Evolutionary conservation across 2,797 vertebrate genomes (phyloP).

Genomic region (Cryptoblepharus egeriae): DNA sequence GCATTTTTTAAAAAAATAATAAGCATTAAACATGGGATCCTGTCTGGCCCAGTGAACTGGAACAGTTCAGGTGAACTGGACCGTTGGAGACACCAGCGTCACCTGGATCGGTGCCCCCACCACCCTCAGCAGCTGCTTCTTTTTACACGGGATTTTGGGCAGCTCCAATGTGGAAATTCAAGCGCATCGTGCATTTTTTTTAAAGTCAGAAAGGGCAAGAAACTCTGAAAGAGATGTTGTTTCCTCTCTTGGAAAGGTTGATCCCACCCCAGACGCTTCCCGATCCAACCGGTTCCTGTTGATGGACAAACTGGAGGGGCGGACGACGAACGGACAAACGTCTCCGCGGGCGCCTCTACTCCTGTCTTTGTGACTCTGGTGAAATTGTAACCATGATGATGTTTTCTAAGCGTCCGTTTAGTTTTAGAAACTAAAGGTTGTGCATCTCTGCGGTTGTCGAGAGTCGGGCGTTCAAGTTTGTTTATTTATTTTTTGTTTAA

Average conservation of each 20-base stretch:
- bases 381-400: background rate
- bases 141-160: background rate
- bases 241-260: background rate
- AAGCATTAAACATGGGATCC: background rate
- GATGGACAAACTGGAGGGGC: background rate
- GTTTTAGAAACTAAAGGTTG: constrained; percentile 50
- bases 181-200: background rate
- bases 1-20: accelerated
- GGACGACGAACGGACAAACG: background rate
- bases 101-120: accelerated
- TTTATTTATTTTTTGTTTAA: constrained; percentile 60
- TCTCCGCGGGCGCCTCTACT: accelerated
- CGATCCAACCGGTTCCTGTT: background rate
- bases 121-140: background rate
- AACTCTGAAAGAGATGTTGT: background rate
- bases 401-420: constrained; percentile 61
- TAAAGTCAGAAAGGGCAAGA: background rate
- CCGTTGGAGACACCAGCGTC: no score
- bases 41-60: no score
- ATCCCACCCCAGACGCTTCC: accelerated
- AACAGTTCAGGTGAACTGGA: accelerated
- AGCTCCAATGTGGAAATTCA: background rate
- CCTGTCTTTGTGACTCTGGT: constrained; percentile 44
- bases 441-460: constrained; percentile 52
- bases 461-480: constrained; percentile 49